A percentile compares a stretch with the other conserved stretches of the same genome.
phyloP scores from a whole-genome alignment of 2,797 vertebrate species.

The Lophotriccus pileatus region DNA sequence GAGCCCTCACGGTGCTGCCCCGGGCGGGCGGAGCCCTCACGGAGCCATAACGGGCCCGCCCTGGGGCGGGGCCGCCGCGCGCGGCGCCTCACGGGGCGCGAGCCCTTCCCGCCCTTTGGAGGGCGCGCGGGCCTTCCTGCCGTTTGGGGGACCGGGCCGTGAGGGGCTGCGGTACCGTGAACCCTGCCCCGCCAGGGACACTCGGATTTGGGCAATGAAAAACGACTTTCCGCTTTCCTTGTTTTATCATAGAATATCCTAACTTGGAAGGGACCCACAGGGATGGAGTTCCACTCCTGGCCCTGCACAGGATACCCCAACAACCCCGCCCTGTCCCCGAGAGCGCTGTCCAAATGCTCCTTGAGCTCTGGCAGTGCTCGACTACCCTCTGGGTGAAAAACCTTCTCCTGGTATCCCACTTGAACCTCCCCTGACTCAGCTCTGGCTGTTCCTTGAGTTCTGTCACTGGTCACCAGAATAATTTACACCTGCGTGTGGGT shows the following conservation, averaged over 20 bases:
- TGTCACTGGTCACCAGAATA: neutral
- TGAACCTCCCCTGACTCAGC: neutral
- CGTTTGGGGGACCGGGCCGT: neutral
- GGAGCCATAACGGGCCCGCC: neutral
- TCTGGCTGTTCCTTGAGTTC: neutral
- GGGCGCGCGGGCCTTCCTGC: too few relatives aligned
- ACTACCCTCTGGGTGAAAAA: neutral
- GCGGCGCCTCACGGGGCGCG: neutral
- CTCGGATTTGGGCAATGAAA: too few relatives aligned
- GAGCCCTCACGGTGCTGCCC: neutral
- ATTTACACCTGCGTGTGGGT: neutral
- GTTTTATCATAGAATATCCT: neutral
- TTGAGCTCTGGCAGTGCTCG: neutral
- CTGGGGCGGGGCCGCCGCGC: too few relatives aligned
- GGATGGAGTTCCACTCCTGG: neutral
- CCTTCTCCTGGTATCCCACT: neutral
- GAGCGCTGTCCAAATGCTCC: neutral
- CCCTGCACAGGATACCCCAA: neutral
- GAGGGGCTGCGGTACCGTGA: neutral
- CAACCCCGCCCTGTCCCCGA: neutral
- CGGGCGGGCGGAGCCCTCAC: too few relatives aligned
- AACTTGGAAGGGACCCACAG: neutral
- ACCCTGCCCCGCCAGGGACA: too few relatives aligned
- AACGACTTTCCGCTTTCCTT: neutral
- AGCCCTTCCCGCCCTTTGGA: neutral